Base-by-base conservation (phyloP, 2,888 invertebrate species). In the Pseudococcus longispinus region DNA sequence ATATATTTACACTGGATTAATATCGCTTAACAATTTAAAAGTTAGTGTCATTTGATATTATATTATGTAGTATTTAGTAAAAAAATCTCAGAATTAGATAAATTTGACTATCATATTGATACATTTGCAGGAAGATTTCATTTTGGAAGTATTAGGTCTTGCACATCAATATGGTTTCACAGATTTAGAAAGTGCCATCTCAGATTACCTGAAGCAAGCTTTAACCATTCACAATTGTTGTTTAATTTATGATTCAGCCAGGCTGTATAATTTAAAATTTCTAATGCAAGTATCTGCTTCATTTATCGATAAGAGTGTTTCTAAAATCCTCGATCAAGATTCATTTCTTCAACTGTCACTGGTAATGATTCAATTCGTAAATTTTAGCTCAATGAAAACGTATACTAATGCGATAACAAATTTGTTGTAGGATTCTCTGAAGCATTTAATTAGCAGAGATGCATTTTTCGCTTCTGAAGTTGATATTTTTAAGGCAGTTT, bases 401-500 rank as follows among this genome's bases (percentile, higher is more conserved):
- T n/a, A 0, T 32, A 20, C 2, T 32, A 32, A 77, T 32, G 6
- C 0, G 18, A 77, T 6, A 9, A 74, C 8, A 2, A 23, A 2
- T 82, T 42, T 11, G 1, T 91, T 90, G 89, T 90, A 95, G 93
- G 93, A 93, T 89, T 95, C 98, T 0, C 91, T 99, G 86, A 94
- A 95, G 90, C 96, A 97, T 90, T 93, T 99, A 11, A 92, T 99
- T 46, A 94, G 94, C 84, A 93, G 98, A 84, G 97, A 99, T 91
- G 98, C 98, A 9, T 99, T 99, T 92, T 99, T 96, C 92, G 98
- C 97, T 0, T 95, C 96, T 0, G 99, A 99, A 91, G 96, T 97
- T 60, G 96, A 98, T 89, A 98, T 99, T 89, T 99, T 99, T 92
- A 93, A 94, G 89, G 96, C 97, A 0, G 96, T 98, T 0, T 93